Base-by-base conservation (phyloP, 2,113 vertebrate species). In the Oplegnathus fasciatus region DNA sequence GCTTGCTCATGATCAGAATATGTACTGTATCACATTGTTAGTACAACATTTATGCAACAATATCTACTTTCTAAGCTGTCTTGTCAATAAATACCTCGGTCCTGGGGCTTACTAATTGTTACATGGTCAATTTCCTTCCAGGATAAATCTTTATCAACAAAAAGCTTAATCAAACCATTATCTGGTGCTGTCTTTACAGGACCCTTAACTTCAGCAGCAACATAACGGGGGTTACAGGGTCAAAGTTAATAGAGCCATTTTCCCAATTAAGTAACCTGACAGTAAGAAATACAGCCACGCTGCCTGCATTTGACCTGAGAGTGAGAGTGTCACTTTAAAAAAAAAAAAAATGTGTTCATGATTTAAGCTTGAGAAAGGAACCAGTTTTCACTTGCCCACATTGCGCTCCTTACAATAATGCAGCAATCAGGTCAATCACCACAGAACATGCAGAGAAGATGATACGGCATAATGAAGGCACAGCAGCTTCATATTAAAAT, bases 401-500 rank as follows among this genome's bases (percentile, higher is more conserved):
- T 14, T 62, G 32, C 28, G 30, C 50, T 78, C 75, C 58, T 57
- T 32, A 54, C 57, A 64, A 30, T 78, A 32, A 62, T 76, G 54
- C 44, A 79, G 78, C 58, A 77, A 83, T 73, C 76, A 81, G 75
- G 78, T 93, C 71, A 74, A 75, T 83, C 78, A 58, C 80, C 9
- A 17, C 17, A 69, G 52, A 67, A 73, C 50, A 75, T 64, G 54
- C 46, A 26, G 42, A 87, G 71, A 75, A 82, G 72, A 91, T 73
- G 73, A 83, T 74, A 79, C 66, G 61, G 52, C 69, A 82, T 70
- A 71, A 69, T 74, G 84, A 77, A 82, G 60, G 73, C 80, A 67
- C 68, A 85, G 86, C 80, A 89, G 87, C 80, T 89, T 82, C 85
- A 68, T 52, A 91, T 92, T 89, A 91, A 92, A 88, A 93, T 90